Evolutionary conservation across 2,888 invertebrate genomes (phyloP), one percentile per base, ranked within the genome.

Genomic region (Calameuta pallipes): DNA sequence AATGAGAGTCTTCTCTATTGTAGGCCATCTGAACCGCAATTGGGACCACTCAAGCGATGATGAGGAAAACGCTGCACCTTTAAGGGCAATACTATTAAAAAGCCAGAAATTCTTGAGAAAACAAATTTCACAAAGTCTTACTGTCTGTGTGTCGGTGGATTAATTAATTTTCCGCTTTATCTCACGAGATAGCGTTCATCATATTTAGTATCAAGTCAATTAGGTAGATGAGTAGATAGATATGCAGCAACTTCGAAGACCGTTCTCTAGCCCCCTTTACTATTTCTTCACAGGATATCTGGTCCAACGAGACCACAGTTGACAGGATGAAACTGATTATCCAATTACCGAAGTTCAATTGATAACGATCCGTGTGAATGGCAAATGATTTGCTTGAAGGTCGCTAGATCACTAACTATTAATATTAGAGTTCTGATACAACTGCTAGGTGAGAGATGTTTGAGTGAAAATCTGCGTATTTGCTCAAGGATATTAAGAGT

Each of bases 1-100:
- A 90, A 90, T 90, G 80, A 83, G 83, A 83, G 82, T 75, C 80
- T 78, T 23, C 56, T 56, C 79, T 81, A 82, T 81, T 81, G 80
- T 85, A 86, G 85, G 85, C 84, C 81, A 81, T 83, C 82, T 82
- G 82, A 78, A 84, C 86, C 84, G 89, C 90, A 90, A 90, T 90
- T 90, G 87, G 84, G 85, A 82, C 85, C 89, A 90, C 87, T 89
- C 89, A 88, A 84, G 82, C 82, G 74, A 23, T 83, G 83, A 85
- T 83, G 81, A 87, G 81, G 83, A 82, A 83, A 83, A 81, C 78
- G 83, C 82, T 34, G 69, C 69, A 75, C 41, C 56, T 30, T 36
- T 34, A 71, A 73, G 35, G 73, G 56, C 9, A 56, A 23, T 56
- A 23, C 23, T 23, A 56, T 56, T 56, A 56, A 56, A 56, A 56